Percentiles rank a stretch among this genome's conserved stretches.
These are phyloP conservation scores for Tipula unca DNA, from an alignment of 2,888 invertebrate genomes.

Conservation along the genomic window DNA sequence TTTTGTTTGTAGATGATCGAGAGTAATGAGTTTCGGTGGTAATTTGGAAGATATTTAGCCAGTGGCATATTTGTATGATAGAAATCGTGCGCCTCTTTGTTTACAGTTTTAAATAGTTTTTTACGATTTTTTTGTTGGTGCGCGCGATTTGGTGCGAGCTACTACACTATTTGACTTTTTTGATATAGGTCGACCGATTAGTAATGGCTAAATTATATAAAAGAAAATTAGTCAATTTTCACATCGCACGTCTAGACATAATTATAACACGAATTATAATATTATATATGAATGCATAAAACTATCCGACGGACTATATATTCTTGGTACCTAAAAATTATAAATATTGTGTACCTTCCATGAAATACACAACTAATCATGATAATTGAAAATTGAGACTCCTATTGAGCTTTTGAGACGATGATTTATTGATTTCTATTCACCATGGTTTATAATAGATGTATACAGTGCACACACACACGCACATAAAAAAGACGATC, in stretches of 20 bases:
- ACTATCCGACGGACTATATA: background rate
- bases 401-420: background rate
- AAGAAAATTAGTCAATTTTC: too few species aligned
- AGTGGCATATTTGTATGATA: background rate
- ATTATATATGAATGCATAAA: background rate
- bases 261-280: too few species aligned
- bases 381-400: background rate
- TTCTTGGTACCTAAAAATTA: background rate
- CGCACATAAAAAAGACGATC: too few species aligned
- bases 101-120: background rate
- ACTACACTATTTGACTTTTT: too few species aligned
- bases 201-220: background rate
- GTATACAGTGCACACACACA: background rate
- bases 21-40: background rate
- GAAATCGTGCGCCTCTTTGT: background rate
- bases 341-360: background rate
- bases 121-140: background rate
- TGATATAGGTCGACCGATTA: background rate
- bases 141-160: too few species aligned
- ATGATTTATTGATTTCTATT: slow-evolving; percentile 2
- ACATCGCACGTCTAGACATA: background rate
- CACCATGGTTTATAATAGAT: background rate
- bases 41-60: background rate
- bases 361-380: background rate
- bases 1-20: background rate